These are phyloP conservation scores for Aspidoscelis tigris DNA, from an alignment of 2,113 vertebrate species.

Conservation along the genomic window DNA sequence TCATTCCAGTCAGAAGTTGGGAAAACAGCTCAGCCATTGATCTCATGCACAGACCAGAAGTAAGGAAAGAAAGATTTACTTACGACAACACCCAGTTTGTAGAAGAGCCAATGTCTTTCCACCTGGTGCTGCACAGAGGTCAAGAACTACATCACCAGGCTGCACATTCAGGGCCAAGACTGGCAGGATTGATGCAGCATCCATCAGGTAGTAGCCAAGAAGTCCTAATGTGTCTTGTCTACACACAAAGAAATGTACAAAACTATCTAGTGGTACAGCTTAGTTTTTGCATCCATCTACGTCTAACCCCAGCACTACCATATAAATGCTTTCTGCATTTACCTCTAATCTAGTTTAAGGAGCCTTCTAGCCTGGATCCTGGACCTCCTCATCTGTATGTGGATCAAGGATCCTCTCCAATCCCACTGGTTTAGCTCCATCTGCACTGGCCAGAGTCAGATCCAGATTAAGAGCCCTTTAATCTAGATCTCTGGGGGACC, in stretches of 20 bases:
- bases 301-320: background rate
- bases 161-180: conserved; percentile 86
- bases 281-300: background rate
- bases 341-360: no score
- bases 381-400: no score
- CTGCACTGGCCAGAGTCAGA: no score
- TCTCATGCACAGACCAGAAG: background rate
- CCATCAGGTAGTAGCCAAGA: conserved; percentile 91
- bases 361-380: no score
- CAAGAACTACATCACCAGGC: conserved; percentile 83
- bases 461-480: no score
- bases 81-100: conserved; percentile 87
- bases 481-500: no score
- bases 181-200: conserved; percentile 91
- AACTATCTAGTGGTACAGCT: background rate
- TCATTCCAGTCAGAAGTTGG: background rate
- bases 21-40: conserved; percentile 2
- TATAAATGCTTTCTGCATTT: no score
- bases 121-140: conserved; percentile 94
- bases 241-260: conserved; percentile 40
- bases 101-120: conserved; percentile 91
- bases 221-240: conserved; percentile 80
- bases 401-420: no score
- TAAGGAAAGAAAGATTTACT: conserved; percentile 43
- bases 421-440: no score